Base-by-base conservation (phyloP, 2,888 invertebrate species). In the Ischnus inquisitorius region DNA sequence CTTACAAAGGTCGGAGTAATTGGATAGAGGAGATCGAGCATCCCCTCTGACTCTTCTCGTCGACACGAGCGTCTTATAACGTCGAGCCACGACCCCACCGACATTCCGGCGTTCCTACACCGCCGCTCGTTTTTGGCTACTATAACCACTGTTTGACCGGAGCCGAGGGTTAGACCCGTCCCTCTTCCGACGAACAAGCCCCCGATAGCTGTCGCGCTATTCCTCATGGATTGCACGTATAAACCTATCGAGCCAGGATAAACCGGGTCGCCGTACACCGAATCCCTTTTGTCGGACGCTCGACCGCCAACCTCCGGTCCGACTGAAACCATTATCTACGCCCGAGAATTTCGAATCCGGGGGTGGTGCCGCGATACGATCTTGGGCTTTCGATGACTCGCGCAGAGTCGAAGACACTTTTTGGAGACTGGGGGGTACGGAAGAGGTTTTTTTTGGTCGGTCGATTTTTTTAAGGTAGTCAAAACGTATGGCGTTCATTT, bases 11-110 rank as follows among this genome's bases (percentile, higher is more conserved):
- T 91, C 85, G 88, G 88, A 89, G 90, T 92, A 92, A 92, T 92
- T 92, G 92, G 92, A 92, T 90, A 90, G 89, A 91, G 90, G 87
- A 92, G 90, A 91, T 90, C 89, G 87, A 86, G 83, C 86, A 86
- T 82, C 83, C 87, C 83, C 78, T 46, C 75, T 46, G 80, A 74
- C 72, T 80, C 72, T 72, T 68, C 72, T 60, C 77, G 71, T 84
- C 72, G 51, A 76, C 84, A 51, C 62, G 46, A 79, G 39, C 82
- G 64, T 82, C 76, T 82, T 67, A 65, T 65, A 74, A 39, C 19
- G 10, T 64, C 39, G 48, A 81, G 48, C 46, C 48, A 28, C 34
- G 60, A 51, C 82, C 60, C 71, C 67, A 80, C 84, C 77, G 82
- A 76, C 69, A 74, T 79, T 81, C 57, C 79, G 68, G 12, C 8